A percentile compares a stretch with the other conserved stretches of the same genome.
phyloP scores from a whole-genome alignment of 2,113 vertebrate species.

The Ia io region DNA sequence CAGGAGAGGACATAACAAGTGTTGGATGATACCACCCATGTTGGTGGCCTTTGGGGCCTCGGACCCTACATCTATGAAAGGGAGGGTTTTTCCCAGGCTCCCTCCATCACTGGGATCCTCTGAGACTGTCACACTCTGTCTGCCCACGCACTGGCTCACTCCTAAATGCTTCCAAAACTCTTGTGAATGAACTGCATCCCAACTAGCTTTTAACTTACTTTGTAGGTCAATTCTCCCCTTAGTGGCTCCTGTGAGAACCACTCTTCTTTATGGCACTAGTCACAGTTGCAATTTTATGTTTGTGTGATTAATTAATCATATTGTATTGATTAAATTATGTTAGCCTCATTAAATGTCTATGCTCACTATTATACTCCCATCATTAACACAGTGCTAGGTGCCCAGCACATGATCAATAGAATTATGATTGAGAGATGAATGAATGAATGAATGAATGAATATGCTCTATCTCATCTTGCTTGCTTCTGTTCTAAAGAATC shows the following conservation, averaged over 20 bases:
- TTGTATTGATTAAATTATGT: not conserved
- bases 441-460: not conserved
- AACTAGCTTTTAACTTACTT: not conserved
- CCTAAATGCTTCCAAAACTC: not conserved
- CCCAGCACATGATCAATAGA: not conserved
- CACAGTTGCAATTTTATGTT: not conserved
- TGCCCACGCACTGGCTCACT: not conserved
- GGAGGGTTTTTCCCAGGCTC: not conserved
- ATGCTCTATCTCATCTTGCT: not conserved
- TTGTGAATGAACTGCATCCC: not conserved
- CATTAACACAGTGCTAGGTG: not conserved
- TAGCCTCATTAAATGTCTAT: not conserved
- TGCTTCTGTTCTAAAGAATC: not conserved
- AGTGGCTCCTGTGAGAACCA: not conserved
- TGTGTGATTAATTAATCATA: not conserved
- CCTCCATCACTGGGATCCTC: not conserved
- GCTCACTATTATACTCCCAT: not conserved
- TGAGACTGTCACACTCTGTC: fast-evolving
- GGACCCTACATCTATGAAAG: fast-evolving
- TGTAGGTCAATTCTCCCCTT: not conserved
- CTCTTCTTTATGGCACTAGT: not conserved
- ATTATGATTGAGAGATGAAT: not conserved
- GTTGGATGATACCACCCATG: not conserved
- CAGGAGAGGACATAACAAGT: not conserved
- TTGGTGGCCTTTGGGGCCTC: not conserved